Percentiles rank a stretch among this genome's conserved stretches.
Evolutionary conservation across 2,888 invertebrate species (phyloP).

Genomic region (Mythimna impura): DNA sequence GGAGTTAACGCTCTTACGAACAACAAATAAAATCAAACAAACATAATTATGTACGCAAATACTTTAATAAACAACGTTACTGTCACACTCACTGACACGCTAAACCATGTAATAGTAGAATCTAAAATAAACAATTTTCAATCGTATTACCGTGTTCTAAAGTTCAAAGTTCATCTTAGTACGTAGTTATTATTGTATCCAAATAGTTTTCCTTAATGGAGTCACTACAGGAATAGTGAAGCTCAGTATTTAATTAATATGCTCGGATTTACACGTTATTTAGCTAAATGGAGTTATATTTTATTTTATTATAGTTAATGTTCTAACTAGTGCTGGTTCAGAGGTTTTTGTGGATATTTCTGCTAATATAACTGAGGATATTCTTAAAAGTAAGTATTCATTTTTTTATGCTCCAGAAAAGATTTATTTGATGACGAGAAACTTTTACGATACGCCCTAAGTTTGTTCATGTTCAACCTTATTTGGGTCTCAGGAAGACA

Average conservation of each 20-base stretch:
- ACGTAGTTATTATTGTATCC: slow-evolving; percentile 19
- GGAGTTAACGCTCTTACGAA: neutral
- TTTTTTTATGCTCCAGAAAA: neutral
- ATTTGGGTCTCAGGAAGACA: neutral
- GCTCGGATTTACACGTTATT: slow-evolving; percentile 37
- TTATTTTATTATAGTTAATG: slow-evolving; percentile 25
- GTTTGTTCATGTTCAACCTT: neutral
- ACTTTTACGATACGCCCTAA: neutral
- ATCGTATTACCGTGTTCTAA: neutral
- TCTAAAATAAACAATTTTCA: neutral
- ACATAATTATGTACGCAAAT: slow-evolving; percentile 5
- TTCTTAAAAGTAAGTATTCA: slow-evolving; percentile 32
- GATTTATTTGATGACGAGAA: too few species aligned
- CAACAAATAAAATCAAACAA: slow-evolving; percentile 7
- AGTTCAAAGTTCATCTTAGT: slow-evolving; percentile 1
- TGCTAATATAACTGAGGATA: neutral
- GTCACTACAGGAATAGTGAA: slow-evolving; percentile 26
- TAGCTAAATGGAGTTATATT: slow-evolving; percentile 20
- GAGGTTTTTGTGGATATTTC: neutral
- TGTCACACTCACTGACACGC: slow-evolving; percentile 17
- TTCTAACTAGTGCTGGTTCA: slow-evolving; percentile 10
- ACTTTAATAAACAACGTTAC: slow-evolving; percentile 13
- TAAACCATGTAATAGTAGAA: slow-evolving; percentile 14
- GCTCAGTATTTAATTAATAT: slow-evolving; percentile 37
- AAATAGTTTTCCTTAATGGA: slow-evolving; percentile 47